Conservation (phyloP, 2,888 invertebrate genomes). For the Gisinianus flammeolus region DNA sequence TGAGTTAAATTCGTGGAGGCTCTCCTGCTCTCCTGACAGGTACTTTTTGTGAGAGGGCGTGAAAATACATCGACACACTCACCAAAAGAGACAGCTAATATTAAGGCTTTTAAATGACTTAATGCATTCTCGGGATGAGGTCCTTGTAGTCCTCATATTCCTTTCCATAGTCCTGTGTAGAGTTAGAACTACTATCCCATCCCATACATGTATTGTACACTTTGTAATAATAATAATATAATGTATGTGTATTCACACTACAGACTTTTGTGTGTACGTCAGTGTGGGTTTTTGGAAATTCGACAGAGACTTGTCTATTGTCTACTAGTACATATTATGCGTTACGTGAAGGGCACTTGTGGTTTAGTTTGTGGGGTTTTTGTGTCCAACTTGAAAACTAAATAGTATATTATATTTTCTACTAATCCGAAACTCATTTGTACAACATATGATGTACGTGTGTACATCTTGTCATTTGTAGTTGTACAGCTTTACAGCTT, state of each 20-base stretch:
- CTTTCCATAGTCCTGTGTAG: background rate
- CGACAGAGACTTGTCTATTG: background rate
- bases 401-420: conserved; percentile 8
- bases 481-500: background rate
- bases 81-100: conserved; percentile 38
- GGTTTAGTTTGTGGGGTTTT: background rate
- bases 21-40: no score
- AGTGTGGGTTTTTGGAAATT: background rate
- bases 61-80: conserved; percentile 10
- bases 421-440: conserved; percentile 3
- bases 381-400: background rate
- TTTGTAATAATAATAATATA: no score
- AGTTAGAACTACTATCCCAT: background rate
- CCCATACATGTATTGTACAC: no score
- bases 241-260: background rate
- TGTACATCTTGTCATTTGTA: background rate
- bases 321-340: background rate
- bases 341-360: background rate
- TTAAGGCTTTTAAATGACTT: conserved; percentile 42
- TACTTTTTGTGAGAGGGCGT: conserved; percentile 17
- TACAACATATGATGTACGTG: background rate
- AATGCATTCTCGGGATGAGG: conserved; percentile 38
- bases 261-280: background rate
- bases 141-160: conserved; percentile 1
- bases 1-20: conserved; percentile 23